Evolutionary conservation across 2,797 vertebrate genomes (phyloP), one percentile per base, ranked within the genome.

Genomic region (Bradypodion ventrale): DNA sequence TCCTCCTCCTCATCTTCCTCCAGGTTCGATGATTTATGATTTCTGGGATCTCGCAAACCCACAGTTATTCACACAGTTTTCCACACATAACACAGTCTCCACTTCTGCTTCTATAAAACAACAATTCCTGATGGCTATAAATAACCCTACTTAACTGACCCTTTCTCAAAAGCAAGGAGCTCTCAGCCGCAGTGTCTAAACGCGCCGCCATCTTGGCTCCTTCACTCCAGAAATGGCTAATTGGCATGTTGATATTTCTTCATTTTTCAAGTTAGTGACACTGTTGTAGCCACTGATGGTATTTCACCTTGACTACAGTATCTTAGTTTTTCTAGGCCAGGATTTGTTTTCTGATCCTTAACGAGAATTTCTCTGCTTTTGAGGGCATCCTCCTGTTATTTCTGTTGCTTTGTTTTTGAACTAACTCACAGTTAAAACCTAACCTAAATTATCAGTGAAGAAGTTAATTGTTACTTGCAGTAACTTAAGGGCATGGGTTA

Each of bases 181-280:
- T n/a, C n/a, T n/a, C n/a, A n/a, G n/a, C n/a, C n/a, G n/a, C n/a
- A n/a, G n/a, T n/a, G n/a, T n/a, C n/a, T n/a, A n/a, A n/a, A n/a
- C n/a, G n/a, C n/a, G n/a, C n/a, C n/a, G n/a, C n/a, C n/a, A n/a
- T n/a, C n/a, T n/a, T n/a, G n/a, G n/a, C n/a, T n/a, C n/a, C n/a
- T n/a, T n/a, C n/a, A 40, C 60, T 63, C 42, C 35, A 79, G 44
- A 72, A 15, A 4, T 78, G 66, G 7, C 59, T 74, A 35, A 25
- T 12, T 74, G n/a, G 44, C 35, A 56, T 85, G 44, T 44, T 42
- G 66, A 29, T 49, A 29, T 73, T 56, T 80, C 42, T 79, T 63
- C 13, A 9, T 37, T 21, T 84, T 52, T 84, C 32, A 84, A 65
- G 59, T 73, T 27, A 75, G 70, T 74, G 60, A 65, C 44, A 65